These are phyloP conservation scores for Asarcornis scutulata DNA, from an alignment of 2,113 vertebrate species.

Conservation along the genomic window DNA sequence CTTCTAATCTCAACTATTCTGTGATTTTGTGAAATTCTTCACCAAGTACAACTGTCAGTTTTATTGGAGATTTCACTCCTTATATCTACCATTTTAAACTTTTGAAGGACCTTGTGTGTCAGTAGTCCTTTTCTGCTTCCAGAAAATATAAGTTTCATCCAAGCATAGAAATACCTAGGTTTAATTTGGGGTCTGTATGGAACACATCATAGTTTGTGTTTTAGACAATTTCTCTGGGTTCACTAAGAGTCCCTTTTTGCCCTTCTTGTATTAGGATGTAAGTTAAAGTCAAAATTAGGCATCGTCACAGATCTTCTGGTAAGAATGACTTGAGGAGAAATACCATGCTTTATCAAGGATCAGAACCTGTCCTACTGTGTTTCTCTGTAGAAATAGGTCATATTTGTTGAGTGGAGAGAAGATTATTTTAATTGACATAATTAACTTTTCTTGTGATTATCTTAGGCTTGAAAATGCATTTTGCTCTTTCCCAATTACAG, in stretches of 20 bases:
- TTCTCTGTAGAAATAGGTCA: conserved; percentile 49
- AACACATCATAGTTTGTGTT: neutral
- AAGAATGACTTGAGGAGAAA: neutral
- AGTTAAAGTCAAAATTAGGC: neutral
- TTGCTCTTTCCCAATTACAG: conserved; percentile 25
- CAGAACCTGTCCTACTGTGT: neutral
- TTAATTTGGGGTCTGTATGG: neutral
- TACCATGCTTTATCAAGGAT: neutral
- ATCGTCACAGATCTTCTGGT: neutral
- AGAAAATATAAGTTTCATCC: neutral
- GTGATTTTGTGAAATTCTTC: neutral
- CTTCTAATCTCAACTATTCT: too few species aligned
- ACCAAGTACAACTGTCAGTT: neutral
- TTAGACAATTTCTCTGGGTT: neutral
- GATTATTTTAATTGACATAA: conserved; percentile 71
- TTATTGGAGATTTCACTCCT: neutral
- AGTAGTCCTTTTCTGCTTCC: neutral
- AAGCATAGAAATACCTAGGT: neutral
- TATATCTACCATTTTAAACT: neutral
- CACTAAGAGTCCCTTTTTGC: neutral
- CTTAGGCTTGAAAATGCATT: conserved; percentile 37
- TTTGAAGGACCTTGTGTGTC: neutral
- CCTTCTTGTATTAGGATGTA: neutral
- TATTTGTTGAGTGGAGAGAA: conserved; percentile 43
- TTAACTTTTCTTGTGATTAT: conserved; percentile 69